Evolutionary conservation across 2,113 vertebrate species (phyloP).

Genomic region (Oenanthe melanoleuca): DNA sequence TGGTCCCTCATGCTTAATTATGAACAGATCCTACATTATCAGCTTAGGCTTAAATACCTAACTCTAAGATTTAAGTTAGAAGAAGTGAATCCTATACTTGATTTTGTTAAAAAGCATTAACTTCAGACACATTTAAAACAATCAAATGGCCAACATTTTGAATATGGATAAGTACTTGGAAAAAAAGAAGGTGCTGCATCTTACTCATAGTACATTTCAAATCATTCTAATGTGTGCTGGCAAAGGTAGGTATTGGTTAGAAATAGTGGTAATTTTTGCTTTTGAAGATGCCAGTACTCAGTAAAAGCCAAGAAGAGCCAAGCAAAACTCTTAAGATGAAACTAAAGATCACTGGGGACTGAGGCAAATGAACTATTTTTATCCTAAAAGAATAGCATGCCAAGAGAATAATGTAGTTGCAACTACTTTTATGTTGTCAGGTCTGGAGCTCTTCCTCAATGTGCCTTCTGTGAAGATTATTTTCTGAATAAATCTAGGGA

Average conservation of each 20-base stretch:
- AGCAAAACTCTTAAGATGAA: slow-evolving; percentile 27
- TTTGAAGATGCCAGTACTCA: not conserved
- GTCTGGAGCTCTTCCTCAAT: slow-evolving; percentile 35
- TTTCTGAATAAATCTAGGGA: not conserved
- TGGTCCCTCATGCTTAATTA: not conserved
- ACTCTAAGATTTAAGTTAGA: not conserved
- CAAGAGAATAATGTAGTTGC: slow-evolving; percentile 12
- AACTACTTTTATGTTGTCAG: slow-evolving; percentile 21
- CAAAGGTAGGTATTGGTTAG: slow-evolving; percentile 43
- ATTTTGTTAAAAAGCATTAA: slow-evolving; percentile 31
- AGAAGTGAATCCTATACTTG: not conserved
- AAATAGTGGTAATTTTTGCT: slow-evolving; percentile 16
- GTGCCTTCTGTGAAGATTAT: not conserved
- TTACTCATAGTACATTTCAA: not conserved
- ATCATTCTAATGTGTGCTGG: not conserved
- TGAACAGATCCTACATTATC: not conserved
- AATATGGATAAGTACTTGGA: not conserved
- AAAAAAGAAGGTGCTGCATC: not conserved
- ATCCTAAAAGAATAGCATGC: not conserved
- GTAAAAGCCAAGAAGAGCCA: slow-evolving; percentile 5
- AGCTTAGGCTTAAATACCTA: not conserved
- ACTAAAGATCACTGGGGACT: not conserved
- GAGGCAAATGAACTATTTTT: slow-evolving; percentile 37
- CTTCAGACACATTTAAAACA: not conserved
- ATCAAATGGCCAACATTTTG: not conserved